Conservation (phyloP, 2,797 vertebrate species). For the Molossus alvarezi region DNA sequence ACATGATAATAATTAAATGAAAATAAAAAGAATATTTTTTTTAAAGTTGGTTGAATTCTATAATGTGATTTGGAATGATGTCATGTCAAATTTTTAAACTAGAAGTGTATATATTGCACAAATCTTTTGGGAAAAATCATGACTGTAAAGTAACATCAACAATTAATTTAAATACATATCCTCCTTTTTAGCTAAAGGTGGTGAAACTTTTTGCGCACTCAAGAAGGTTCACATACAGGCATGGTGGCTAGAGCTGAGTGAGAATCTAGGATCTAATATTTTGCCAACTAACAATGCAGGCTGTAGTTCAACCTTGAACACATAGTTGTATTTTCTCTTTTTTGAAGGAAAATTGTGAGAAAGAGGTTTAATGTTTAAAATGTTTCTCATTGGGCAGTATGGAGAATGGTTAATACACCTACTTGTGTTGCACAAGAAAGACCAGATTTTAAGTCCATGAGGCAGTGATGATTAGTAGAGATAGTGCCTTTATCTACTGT, state of each 20-base stretch:
- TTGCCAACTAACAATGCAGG: neutral
- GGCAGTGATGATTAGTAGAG: neutral
- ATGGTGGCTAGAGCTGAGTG: neutral
- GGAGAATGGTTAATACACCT: neutral
- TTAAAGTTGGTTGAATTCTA: neutral
- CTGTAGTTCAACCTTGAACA: neutral
- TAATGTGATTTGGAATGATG: neutral
- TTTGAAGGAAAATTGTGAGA: neutral
- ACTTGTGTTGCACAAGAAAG: neutral
- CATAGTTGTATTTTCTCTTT: neutral
- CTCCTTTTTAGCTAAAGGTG: neutral
- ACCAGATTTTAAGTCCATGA: neutral
- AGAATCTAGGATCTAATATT: neutral
- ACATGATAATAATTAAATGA: neutral
- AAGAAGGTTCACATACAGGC: neutral
- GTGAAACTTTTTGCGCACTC: neutral
- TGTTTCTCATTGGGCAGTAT: neutral
- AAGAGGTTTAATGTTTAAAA: neutral
- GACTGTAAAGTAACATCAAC: neutral
- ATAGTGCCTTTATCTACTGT: neutral
- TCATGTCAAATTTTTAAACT: neutral
- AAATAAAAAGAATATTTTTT: neutral
- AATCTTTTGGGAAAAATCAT: neutral
- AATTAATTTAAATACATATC: neutral
- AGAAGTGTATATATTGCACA: neutral